These are phyloP conservation scores for Antennarius striatus DNA, from an alignment of 2,113 vertebrate species.

Conservation along the genomic window DNA sequence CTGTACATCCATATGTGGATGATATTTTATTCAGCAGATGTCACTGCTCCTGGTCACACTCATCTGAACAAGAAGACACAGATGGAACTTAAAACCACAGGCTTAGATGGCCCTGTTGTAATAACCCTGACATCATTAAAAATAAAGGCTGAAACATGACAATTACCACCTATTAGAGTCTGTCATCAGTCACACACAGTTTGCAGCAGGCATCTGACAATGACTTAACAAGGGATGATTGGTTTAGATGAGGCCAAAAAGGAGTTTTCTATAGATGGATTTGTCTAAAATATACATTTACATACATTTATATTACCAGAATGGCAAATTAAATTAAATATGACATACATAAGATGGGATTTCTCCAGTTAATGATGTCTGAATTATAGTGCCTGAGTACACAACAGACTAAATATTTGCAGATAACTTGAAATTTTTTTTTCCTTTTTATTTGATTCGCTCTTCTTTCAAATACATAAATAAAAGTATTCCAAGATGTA, in stretches of 20 bases:
- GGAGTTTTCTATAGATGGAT: no score
- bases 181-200: constrained; percentile 31
- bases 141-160: constrained; percentile 71
- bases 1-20: constrained; percentile 49
- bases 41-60: constrained; percentile 67
- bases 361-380: neutral
- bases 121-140: constrained; percentile 77
- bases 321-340: no score
- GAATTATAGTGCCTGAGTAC: neutral
- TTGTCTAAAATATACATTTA: no score
- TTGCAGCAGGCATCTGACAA: constrained; percentile 1
- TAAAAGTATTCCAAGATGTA: constrained; percentile 40
- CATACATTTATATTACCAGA: no score
- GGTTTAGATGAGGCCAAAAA: no score
- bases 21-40: constrained; percentile 72
- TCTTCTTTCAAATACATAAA: constrained; percentile 20
- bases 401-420: neutral
- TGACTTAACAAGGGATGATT: no score
- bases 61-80: constrained; percentile 63
- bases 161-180: constrained; percentile 77
- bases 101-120: constrained; percentile 69
- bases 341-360: no score
- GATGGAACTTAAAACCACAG: constrained; percentile 65
- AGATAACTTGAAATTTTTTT: constrained; percentile 20
- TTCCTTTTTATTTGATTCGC: constrained; percentile 10